phyloP scores from a whole-genome alignment of 2,113 vertebrate genomes.

The Tonatia bakeri region DNA sequence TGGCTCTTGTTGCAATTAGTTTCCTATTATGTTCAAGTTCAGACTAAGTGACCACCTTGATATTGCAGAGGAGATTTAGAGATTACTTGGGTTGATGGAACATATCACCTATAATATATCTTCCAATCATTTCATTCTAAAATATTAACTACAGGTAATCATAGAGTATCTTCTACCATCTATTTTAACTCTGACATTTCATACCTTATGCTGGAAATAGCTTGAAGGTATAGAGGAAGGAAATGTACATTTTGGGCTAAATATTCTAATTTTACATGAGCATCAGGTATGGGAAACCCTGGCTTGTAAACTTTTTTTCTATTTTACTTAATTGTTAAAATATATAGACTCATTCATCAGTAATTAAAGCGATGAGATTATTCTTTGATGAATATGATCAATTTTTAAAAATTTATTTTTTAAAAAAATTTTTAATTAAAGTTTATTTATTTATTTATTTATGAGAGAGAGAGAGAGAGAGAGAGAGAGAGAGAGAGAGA shows the following conservation, averaged over 20 bases:
- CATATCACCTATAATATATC: neutral
- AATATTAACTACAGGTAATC: neutral
- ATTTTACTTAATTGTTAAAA: neutral
- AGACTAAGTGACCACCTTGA: neutral
- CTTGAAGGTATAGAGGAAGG: neutral
- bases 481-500: too few species aligned
- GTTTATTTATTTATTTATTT: too few species aligned
- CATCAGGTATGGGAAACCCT: neutral
- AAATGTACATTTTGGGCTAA: neutral
- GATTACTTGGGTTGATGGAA: neutral
- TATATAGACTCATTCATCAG: neutral
- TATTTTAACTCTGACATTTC: neutral
- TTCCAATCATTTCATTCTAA: neutral
- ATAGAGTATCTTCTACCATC: neutral
- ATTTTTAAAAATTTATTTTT: neutral
- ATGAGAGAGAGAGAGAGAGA: too few species aligned
- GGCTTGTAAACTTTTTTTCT: neutral
- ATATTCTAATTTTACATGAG: neutral
- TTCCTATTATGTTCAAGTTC: conserved; percentile 12
- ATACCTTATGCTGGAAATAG: neutral
- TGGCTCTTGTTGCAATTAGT: neutral
- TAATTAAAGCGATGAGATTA: neutral
- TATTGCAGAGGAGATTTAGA: neutral
- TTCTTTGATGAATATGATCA: neutral
- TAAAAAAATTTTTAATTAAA: neutral